Evolutionary conservation across 2,888 invertebrate genomes (phyloP).

Genomic region (Platerodrilus igneus): DNA sequence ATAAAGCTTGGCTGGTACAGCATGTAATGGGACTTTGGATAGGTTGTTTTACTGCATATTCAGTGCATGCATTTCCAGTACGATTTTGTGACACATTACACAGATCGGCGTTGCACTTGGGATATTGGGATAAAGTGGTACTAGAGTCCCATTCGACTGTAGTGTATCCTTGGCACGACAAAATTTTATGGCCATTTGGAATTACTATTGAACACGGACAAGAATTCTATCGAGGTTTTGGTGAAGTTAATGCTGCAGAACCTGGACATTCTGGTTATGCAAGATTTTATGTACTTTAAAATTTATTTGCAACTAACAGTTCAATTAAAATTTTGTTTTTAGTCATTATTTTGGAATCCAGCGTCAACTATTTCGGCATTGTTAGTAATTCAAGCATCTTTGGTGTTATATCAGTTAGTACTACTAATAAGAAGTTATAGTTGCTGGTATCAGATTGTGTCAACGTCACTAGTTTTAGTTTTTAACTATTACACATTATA

Average conservation of each 20-base stretch:
- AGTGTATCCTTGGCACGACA: constrained; percentile 52
- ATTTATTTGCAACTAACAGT: constrained; percentile 10
- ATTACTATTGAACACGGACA: constrained; percentile 69
- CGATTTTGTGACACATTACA: constrained; percentile 86
- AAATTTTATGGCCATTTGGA: constrained; percentile 69
- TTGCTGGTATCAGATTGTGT: constrained; percentile 90
- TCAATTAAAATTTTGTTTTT: constrained; percentile 39
- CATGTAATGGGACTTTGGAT: constrained; percentile 82
- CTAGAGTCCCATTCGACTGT: constrained; percentile 46
- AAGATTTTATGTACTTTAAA: constrained; percentile 70
- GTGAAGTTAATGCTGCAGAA: constrained; percentile 79
- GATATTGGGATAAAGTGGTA: constrained; percentile 59
- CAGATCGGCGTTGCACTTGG: constrained; percentile 83
- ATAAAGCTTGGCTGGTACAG: constrained; percentile 76
- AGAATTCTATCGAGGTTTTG: constrained; percentile 69
- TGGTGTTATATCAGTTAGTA: constrained; percentile 73
- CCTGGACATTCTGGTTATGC: constrained; percentile 78
- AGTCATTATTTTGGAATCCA: constrained; percentile 87
- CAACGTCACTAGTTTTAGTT: constrained; percentile 78
- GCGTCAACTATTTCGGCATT: constrained; percentile 69
- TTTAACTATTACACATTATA: constrained; percentile 91
- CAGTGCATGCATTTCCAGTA: constrained; percentile 60
- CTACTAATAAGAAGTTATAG: constrained; percentile 67
- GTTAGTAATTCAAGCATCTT: constrained; percentile 63
- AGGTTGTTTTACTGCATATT: constrained; percentile 75